These are phyloP conservation scores for Monochamus alternatus DNA, from an alignment of 2,888 invertebrate genomes.

Conservation along the genomic window DNA sequence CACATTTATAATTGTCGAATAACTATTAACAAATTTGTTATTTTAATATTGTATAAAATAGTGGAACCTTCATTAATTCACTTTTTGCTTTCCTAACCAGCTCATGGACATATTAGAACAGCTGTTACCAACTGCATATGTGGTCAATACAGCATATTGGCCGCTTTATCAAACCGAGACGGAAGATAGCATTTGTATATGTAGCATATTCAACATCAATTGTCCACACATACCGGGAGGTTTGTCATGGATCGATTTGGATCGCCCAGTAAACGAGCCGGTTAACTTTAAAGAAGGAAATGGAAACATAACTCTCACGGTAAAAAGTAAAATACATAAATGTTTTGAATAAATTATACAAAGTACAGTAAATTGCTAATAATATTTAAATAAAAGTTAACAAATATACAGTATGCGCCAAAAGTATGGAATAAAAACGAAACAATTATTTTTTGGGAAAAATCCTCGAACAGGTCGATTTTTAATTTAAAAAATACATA, in stretches of 20 bases:
- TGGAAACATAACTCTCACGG: constrained; percentile 21
- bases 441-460: no score
- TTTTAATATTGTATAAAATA: no score
- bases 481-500: no score
- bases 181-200: constrained; percentile 34
- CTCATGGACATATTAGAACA: constrained; percentile 53
- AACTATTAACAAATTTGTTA: no score
- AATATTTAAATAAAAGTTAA: no score
- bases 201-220: constrained; percentile 30
- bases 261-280: constrained; percentile 12
- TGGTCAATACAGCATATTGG: constrained; percentile 49
- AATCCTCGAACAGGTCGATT: no score
- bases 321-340: constrained; percentile 1
- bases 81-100: constrained; percentile 54
- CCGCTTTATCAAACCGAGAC: constrained; percentile 39
- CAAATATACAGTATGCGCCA: no score
- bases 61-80: neutral
- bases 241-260: constrained; percentile 19
- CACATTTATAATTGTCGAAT: no score
- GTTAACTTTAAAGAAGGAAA: constrained; percentile 14
- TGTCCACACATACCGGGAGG: constrained; percentile 17
- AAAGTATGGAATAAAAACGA: no score
- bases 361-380: no score
- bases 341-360: no score
- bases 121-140: constrained; percentile 50